These are phyloP conservation scores for Eremophila alpestris DNA, from an alignment of 2,797 vertebrate species.

Conservation along the genomic window DNA sequence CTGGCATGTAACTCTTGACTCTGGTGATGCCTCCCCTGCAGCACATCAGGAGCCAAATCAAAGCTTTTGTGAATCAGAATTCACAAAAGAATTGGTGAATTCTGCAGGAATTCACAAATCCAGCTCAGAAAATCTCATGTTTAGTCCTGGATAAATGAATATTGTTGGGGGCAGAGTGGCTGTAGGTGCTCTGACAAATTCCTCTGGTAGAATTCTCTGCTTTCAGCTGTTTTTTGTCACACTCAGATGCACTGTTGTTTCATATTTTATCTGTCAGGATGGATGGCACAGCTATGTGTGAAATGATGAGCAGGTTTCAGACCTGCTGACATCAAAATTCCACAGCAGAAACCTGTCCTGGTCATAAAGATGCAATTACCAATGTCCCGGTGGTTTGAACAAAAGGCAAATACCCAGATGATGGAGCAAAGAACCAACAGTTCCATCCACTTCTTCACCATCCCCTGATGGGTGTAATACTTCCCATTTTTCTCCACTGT, in stretches of 20 bases:
- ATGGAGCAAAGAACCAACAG: not conserved
- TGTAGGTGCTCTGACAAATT: not conserved
- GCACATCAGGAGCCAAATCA: constrained; percentile 35
- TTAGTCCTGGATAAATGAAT: constrained; percentile 18
- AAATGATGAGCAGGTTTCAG: too few relatives aligned
- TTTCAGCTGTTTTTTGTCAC: not conserved
- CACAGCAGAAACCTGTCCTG: not conserved
- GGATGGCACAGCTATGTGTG: not conserved
- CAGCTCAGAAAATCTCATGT: constrained; percentile 49
- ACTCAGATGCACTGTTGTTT: not conserved
- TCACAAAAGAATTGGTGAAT: too few relatives aligned
- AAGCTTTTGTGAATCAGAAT: too few relatives aligned
- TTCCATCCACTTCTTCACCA: not conserved
- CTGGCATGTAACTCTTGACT: not conserved
- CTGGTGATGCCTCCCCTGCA: not conserved
- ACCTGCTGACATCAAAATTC: not conserved
- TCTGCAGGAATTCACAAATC: constrained; percentile 52
- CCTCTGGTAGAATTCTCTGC: rapidly evolving
- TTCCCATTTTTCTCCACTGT: not conserved
- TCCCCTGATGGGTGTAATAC: rapidly evolving
- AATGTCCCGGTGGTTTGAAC: not conserved
- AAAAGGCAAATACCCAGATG: not conserved
- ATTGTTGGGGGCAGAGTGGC: not conserved
- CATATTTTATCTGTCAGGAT: not conserved
- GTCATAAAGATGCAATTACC: not conserved